Conservation (phyloP, 2,113 vertebrate species). For the Sebastes fasciatus region DNA sequence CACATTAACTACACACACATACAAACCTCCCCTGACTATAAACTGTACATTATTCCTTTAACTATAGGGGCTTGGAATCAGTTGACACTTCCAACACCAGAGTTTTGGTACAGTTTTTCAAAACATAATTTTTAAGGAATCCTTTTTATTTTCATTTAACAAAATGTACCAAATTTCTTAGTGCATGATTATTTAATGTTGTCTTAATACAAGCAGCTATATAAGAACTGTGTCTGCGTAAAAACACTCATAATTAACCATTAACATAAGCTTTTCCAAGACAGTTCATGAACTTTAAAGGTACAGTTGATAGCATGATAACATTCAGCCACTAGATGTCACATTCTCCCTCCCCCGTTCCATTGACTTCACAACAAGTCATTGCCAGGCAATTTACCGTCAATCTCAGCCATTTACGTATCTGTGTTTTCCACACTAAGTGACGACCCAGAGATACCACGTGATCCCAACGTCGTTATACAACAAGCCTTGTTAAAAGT, state of each 20-base stretch:
- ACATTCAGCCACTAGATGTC: too few relatives aligned
- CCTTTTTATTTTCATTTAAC: background rate
- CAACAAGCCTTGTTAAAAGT: too few relatives aligned
- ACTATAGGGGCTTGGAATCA: background rate
- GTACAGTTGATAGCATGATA: too few relatives aligned
- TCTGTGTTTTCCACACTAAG: too few relatives aligned
- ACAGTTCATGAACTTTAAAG: background rate
- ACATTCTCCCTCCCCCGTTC: too few relatives aligned
- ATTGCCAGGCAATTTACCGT: too few relatives aligned
- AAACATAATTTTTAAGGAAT: background rate
- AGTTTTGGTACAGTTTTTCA: background rate
- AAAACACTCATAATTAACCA: background rate
- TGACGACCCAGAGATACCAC: too few relatives aligned
- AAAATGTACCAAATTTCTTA: background rate
- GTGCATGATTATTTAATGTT: background rate
- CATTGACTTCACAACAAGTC: too few relatives aligned
- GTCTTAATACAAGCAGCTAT: background rate
- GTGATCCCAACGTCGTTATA: too few relatives aligned
- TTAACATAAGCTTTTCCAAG: background rate
- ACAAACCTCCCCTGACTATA: background rate
- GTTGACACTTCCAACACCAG: background rate
- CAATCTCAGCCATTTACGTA: too few relatives aligned
- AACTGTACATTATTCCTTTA: background rate
- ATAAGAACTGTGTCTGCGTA: background rate
- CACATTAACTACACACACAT: slow-evolving; percentile 2